These are phyloP conservation scores for Chrysina gloriosa DNA, from an alignment of 2,888 invertebrate species.

Conservation along the genomic window DNA sequence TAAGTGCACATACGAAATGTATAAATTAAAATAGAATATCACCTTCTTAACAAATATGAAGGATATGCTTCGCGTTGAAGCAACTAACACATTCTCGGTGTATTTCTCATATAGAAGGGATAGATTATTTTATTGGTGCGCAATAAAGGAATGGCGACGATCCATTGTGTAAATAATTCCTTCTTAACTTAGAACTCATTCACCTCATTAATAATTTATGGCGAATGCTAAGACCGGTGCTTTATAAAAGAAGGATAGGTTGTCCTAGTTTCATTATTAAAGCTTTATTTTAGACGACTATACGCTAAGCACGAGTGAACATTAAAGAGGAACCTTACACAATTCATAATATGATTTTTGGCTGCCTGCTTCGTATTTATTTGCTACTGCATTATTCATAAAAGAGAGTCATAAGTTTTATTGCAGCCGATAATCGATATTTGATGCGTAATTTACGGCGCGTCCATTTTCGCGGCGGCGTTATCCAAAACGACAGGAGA, in stretches of 20 bases:
- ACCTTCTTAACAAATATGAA: no score
- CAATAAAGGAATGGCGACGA: background rate
- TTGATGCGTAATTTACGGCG: no score
- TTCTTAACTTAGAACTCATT: constrained; percentile 10
- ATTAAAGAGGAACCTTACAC: background rate
- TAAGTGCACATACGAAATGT: no score
- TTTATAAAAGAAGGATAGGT: background rate
- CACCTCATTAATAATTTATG: constrained; percentile 8
- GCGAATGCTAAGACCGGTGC: constrained; percentile 2
- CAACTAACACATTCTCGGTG: no score
- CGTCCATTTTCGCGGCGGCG: no score
- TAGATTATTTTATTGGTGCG: background rate
- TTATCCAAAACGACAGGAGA: no score
- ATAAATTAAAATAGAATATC: no score
- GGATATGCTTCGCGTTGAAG: no score
- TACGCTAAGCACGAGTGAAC: background rate
- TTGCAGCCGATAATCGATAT: background rate
- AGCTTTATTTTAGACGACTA: constrained; percentile 8
- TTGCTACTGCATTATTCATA: background rate
- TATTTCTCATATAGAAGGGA: no score
- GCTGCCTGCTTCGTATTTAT: background rate
- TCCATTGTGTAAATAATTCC: constrained; percentile 19
- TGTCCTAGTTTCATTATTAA: constrained; percentile 10
- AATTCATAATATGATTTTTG: background rate
- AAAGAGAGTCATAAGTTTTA: background rate